Evolutionary conservation across 2,888 invertebrate genomes (phyloP).

Genomic region (Teleogryllus oceanicus): DNA sequence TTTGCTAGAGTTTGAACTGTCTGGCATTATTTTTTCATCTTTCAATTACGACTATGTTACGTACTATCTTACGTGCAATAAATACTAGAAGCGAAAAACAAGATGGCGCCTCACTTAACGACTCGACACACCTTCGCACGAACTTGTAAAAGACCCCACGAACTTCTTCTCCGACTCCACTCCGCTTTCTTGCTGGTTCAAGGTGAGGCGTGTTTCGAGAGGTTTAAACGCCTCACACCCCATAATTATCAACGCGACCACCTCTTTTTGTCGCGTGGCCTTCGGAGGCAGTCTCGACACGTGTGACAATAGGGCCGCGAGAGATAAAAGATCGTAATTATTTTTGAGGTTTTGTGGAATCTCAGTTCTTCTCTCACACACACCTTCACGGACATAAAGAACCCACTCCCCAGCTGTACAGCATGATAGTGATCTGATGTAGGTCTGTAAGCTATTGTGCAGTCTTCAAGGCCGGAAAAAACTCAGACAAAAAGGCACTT

Average conservation of each 20-base stretch:
- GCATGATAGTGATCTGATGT: too few species aligned
- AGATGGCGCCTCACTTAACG: too few species aligned
- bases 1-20: too few species aligned
- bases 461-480: too few species aligned
- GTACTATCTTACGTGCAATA: too few species aligned
- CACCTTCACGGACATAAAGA: not conserved
- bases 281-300: not conserved
- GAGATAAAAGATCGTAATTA: not conserved
- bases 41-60: too few species aligned
- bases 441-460: too few species aligned
- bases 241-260: not conserved
- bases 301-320: not conserved
- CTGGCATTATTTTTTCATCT: too few species aligned
- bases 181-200: not conserved
- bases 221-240: not conserved
- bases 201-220: not conserved
- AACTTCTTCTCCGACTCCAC: not conserved
- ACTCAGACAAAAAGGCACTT: too few species aligned
- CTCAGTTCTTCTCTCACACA: not conserved
- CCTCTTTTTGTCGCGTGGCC: not conserved
- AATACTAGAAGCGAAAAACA: too few species aligned
- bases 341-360: not conserved
- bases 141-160: not conserved
- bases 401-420: too few species aligned
- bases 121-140: too few species aligned